Base-by-base conservation (phyloP, 2,888 invertebrate genomes). In the Neoscelio sp. region DNA sequence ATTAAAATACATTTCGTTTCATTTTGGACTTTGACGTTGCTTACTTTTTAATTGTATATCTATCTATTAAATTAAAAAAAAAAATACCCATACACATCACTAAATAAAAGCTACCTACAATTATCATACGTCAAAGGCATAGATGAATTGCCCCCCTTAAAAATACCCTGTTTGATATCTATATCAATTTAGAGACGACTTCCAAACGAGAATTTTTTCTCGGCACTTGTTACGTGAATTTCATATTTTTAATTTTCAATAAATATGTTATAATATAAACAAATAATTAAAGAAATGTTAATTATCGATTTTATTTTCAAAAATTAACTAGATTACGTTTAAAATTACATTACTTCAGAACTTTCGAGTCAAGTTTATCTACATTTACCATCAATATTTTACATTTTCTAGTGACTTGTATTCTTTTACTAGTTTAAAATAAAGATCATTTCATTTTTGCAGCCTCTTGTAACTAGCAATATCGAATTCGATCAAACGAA, bases 81-180 rank as follows among this genome's bases (percentile, higher is more conserved):
- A n/a, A n/a, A n/a, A n/a, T n/a, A 38, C 7, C 8, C 1, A 35
- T 7, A 15, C 13, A 35, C 23, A 35, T 35, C 10, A 48, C 5
- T 58, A 28, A 58, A 58, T 12, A 28, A 44, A 58, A 44, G 18
- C 30, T 33, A 2, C n/a, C 8, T 62, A 46, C 20, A 62, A 35
- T 13, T 62, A 46, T 10, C 13, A 8, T 23, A 44, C 20, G 2
- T 44, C 30, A 30, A 54, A 71, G 46, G 35, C 56, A 52, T 60
- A 54, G 15, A 54, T 56, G 26, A 52, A 17, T 52, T 50, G 38
- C 26, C 50, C 30, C 18, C 62, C 60, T 54, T 44, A 44, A 71
- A 60, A 60, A 60, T 71, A 74, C 74, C 74, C 74, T 74, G 74
- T 73, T 62, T 38, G 56, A 64, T 64, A 58, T 56, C 44, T 40